A percentile compares a stretch with the other conserved stretches of the same genome.
phyloP scores from a whole-genome alignment of 2,797 vertebrate species.

The Molothrus aeneus region DNA sequence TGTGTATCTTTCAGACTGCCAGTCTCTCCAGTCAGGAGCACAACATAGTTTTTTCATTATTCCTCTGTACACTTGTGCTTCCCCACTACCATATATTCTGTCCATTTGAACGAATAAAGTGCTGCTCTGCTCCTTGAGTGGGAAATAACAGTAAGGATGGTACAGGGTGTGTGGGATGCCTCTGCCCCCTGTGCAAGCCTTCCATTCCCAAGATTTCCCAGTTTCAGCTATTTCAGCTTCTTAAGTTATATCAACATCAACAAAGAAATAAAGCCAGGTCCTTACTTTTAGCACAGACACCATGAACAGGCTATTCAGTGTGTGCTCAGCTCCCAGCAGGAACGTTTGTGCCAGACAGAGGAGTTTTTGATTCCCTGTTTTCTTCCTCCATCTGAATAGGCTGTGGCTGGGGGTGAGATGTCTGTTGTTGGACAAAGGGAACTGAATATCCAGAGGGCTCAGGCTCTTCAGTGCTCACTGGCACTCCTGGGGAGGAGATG shows the following conservation, averaged over 20 bases:
- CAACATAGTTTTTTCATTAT: background rate
- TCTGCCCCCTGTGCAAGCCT: accelerated
- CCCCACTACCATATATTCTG: background rate
- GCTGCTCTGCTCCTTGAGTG: background rate
- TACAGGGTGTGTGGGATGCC: accelerated
- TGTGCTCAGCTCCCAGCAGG: conserved; percentile 22
- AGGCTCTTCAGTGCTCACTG: background rate
- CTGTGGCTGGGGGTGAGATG: background rate
- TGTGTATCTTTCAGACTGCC: background rate
- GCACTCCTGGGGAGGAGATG: background rate
- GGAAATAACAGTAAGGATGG: background rate
- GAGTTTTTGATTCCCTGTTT: background rate
- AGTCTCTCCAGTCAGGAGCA: background rate
- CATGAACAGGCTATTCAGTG: conserved; percentile 23
- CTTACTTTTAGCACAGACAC: conserved; percentile 51
- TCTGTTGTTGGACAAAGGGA: background rate
- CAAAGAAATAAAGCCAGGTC: conserved; percentile 52
- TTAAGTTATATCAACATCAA: conserved; percentile 38
- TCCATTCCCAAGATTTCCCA: background rate
- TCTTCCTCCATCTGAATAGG: conserved; percentile 1
- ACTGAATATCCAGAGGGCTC: background rate
- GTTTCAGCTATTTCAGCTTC: conserved; percentile 1
- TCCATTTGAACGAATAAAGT: background rate
- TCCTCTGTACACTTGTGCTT: background rate
- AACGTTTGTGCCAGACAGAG: background rate